phyloP scores from a whole-genome alignment of 1,140 invertebrate species.

The Sycobia sp. region DNA sequence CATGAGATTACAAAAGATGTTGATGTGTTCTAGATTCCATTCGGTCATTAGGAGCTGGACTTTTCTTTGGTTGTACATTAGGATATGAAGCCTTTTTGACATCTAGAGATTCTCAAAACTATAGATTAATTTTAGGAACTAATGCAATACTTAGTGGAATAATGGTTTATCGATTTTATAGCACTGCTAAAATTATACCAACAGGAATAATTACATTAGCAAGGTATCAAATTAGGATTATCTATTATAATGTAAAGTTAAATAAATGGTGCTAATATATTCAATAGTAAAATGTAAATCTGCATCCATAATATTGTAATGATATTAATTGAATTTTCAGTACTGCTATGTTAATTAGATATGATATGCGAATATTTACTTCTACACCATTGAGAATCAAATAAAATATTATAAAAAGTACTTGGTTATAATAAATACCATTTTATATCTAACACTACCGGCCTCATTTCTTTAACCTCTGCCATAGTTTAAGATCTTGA shows the following conservation, averaged over 20 bases:
- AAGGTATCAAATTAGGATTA: conserved; percentile 49
- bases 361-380: conserved; percentile 18
- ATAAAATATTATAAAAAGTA: no score
- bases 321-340: no score
- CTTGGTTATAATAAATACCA: no score
- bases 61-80: conserved; percentile 83
- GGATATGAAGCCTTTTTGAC: conserved; percentile 85
- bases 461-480: no score
- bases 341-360: conserved; percentile 45
- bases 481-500: no score
- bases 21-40: conserved; percentile 72
- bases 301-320: conserved; percentile 22
- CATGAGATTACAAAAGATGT: no score
- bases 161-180: conserved; percentile 88
- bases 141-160: conserved; percentile 77
- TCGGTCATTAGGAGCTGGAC: conserved; percentile 80
- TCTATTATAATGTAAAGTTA: conserved; percentile 5
- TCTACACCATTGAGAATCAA: no score
- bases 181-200: conserved; percentile 93
- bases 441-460: no score
- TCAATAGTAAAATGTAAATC: conserved; percentile 17
- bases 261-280: conserved; percentile 7
- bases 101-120: conserved; percentile 79
- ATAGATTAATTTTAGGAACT: conserved; percentile 75
- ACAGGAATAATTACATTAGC: conserved; percentile 75